Evolutionary conservation across 2,888 invertebrate species (phyloP).

Genomic region (Branchellion lobata): DNA sequence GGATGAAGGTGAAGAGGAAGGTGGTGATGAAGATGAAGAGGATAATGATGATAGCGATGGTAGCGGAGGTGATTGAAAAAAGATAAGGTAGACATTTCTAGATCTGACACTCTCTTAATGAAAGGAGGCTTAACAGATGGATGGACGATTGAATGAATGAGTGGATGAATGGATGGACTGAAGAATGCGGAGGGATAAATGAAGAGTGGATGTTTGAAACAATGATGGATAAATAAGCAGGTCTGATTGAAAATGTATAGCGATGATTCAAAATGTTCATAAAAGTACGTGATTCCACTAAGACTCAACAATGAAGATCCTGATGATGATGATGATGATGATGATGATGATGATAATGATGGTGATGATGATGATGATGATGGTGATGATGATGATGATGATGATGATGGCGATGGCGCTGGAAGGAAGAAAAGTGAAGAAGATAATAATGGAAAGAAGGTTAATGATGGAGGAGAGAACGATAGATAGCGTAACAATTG

Average conservation of each 20-base stretch:
- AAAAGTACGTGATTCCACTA: too few species aligned
- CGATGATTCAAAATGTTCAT: not conserved
- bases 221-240: slow-evolving; percentile 41
- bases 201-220: not conserved
- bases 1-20: not conserved
- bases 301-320: too few species aligned
- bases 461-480: too few species aligned
- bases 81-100: not conserved
- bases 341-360: not conserved
- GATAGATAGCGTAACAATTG: too few species aligned
- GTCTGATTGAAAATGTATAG: not conserved
- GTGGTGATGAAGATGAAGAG: slow-evolving; percentile 27
- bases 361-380: not conserved
- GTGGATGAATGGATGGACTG: not conserved
- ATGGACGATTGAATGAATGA: too few species aligned
- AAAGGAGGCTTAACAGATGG: too few species aligned
- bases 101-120: too few species aligned
- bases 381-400: too few species aligned
- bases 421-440: too few species aligned
- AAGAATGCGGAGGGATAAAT: not conserved
- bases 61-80: slow-evolving; percentile 6
- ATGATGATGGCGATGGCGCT: too few species aligned
- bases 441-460: too few species aligned
- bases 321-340: not conserved
- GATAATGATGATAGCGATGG: slow-evolving; percentile 34